These are phyloP conservation scores for Microcaecilia unicolor DNA, from an alignment of 2,797 vertebrate genomes.

Conservation along the genomic window DNA sequence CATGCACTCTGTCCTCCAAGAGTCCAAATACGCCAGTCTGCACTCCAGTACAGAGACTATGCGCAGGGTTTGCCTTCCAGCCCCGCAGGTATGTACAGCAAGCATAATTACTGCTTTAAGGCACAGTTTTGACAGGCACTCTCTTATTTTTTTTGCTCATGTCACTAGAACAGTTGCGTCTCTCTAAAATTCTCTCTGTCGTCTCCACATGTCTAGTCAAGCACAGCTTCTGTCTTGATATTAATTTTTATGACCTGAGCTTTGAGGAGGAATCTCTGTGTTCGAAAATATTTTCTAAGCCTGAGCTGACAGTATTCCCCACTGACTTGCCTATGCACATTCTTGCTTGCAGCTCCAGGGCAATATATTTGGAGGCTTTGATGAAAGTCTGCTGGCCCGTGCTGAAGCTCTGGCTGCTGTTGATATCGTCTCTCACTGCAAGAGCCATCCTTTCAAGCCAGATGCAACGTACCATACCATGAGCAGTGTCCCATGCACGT, in stretches of 20 bases:
- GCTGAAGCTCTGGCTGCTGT: slow-evolving; percentile 90
- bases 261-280: slow-evolving; percentile 76
- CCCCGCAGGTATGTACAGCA: slow-evolving; percentile 85
- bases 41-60: slow-evolving; percentile 80
- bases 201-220: slow-evolving; percentile 70
- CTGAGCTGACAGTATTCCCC: slow-evolving; percentile 88
- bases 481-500: slow-evolving; percentile 83
- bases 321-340: slow-evolving; percentile 78
- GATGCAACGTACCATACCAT: slow-evolving; percentile 90
- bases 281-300: slow-evolving; percentile 78
- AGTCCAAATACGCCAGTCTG: slow-evolving; percentile 79
- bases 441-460: slow-evolving; percentile 84
- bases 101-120: slow-evolving; percentile 58
- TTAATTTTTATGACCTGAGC: slow-evolving; percentile 97
- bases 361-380: slow-evolving; percentile 95
- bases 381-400: slow-evolving; percentile 93
- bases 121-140: slow-evolving; percentile 56
- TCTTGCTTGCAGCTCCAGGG: slow-evolving; percentile 89
- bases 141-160: slow-evolving; percentile 69
- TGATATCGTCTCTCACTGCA: slow-evolving; percentile 83
- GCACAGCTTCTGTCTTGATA: slow-evolving; percentile 73
- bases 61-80: slow-evolving; percentile 84
- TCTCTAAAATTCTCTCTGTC: slow-evolving; percentile 43
- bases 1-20: slow-evolving; percentile 79
- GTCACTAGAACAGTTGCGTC: slow-evolving; percentile 53